A percentile compares a stretch with the other conserved stretches of the same genome.
These are phyloP conservation scores for Phortica magna DNA, from an alignment of 2,888 invertebrate species.

Conservation along the genomic window DNA sequence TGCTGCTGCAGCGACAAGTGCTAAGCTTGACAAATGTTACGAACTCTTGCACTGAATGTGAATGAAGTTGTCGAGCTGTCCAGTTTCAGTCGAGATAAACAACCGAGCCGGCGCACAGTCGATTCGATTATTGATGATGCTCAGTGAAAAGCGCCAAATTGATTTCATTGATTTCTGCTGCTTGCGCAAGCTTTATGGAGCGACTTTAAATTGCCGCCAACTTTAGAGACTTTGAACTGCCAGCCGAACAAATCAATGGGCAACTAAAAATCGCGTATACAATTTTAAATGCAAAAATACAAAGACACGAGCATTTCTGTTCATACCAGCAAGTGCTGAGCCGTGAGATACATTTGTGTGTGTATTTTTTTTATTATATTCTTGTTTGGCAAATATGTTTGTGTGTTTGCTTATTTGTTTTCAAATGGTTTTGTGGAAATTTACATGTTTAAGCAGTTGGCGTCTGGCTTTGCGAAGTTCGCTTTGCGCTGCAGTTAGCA, in stretches of 20 bases:
- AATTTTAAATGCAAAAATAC: too few species aligned
- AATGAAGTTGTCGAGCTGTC: not conserved
- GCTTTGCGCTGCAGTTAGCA: not conserved
- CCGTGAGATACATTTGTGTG: not conserved
- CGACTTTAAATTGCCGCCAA: too few species aligned
- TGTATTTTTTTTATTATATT: not conserved
- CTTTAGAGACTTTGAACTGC: too few species aligned
- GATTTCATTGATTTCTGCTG: conserved; percentile 58
- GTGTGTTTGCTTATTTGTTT: not conserved
- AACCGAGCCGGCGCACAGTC: not conserved
- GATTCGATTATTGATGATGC: conserved; percentile 52
- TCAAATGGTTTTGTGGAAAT: conserved; percentile 6
- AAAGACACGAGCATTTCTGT: not conserved
- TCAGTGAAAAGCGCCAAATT: conserved; percentile 41
- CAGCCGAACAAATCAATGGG: too few species aligned
- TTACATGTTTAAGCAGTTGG: conserved; percentile 16
- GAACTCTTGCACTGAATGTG: conserved; percentile 50
- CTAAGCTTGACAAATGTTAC: conserved; percentile 52
- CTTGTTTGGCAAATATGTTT: not conserved
- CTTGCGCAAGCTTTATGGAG: not conserved
- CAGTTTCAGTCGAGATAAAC: not conserved
- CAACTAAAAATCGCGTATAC: too few species aligned
- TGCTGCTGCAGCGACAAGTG: conserved; percentile 32
- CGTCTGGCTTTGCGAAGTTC: conserved; percentile 1
- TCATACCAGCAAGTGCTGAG: not conserved